A percentile compares a stretch with the other conserved stretches of the same genome.
Conservation (phyloP, 2,888 invertebrate species). For the Andrena fulva region DNA sequence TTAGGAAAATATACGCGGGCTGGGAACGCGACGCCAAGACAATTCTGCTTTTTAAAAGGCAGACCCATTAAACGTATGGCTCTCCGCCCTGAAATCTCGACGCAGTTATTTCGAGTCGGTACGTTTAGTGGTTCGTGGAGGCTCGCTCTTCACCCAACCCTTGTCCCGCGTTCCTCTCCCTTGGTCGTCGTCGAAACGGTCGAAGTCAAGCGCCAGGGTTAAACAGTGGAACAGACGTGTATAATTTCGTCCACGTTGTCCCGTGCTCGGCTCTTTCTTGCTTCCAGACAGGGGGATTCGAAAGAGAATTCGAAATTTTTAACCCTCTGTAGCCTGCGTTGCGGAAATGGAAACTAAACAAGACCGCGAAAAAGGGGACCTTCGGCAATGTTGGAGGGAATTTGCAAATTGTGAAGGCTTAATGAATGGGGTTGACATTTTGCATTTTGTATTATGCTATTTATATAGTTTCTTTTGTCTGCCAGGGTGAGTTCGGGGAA, state of each 20-base stretch:
- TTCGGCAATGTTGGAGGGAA: slow-evolving; percentile 35
- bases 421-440: slow-evolving; percentile 30
- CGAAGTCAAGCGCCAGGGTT: slow-evolving; percentile 18
- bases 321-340: slow-evolving; percentile 7
- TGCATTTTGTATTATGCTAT: no score
- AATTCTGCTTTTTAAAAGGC: slow-evolving; percentile 14
- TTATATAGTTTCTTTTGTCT: no score
- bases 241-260: slow-evolving; percentile 41
- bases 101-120: slow-evolving; percentile 50
- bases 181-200: neutral
- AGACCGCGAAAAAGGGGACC: slow-evolving; percentile 7
- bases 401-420: slow-evolving; percentile 32
- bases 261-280: slow-evolving; percentile 11
- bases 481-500: no score
- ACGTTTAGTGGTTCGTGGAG: slow-evolving; percentile 21
- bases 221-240: slow-evolving; percentile 30
- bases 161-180: neutral
- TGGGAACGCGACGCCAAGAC: slow-evolving; percentile 21
- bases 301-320: slow-evolving; percentile 41
- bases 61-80: slow-evolving; percentile 39
- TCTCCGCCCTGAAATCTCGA: slow-evolving; percentile 52
- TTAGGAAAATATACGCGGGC: slow-evolving; percentile 14
- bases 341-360: slow-evolving; percentile 41
- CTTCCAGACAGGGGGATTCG: slow-evolving; percentile 25
- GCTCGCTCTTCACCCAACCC: slow-evolving; percentile 4